Conservation (phyloP, 2,113 vertebrate genomes). For the Leiothrix lutea region DNA sequence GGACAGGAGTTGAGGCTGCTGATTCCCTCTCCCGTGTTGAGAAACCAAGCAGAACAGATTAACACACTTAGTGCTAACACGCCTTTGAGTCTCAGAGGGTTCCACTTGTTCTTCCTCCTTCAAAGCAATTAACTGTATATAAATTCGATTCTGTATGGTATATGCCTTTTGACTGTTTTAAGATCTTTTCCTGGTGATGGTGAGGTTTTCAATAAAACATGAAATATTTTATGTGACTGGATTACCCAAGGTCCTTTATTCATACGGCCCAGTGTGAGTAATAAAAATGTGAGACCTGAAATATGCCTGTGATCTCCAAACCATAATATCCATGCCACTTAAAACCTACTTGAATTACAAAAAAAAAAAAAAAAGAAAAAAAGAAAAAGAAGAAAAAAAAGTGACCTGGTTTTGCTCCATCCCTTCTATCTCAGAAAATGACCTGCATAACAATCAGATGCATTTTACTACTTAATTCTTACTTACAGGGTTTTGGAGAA, state of each 20-base stretch:
- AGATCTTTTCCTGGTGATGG: neutral
- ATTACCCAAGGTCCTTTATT: neutral
- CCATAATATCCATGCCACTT: neutral
- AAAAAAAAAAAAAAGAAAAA: neutral
- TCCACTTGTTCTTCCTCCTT: neutral
- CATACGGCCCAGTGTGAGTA: neutral
- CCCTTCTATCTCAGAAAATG: neutral
- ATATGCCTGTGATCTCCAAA: neutral
- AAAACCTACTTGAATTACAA: neutral
- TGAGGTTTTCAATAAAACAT: neutral
- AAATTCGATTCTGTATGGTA: neutral
- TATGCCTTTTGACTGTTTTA: neutral
- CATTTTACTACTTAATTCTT: neutral
- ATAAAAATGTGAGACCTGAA: neutral
- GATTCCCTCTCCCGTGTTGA: neutral
- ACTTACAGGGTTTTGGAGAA: neutral
- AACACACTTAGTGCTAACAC: neutral
- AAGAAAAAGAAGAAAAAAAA: neutral
- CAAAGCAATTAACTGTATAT: neutral
- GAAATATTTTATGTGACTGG: neutral
- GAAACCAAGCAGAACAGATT: neutral
- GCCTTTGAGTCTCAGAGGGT: neutral
- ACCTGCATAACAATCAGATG: neutral
- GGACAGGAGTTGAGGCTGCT: neutral
- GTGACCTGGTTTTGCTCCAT: neutral